These are phyloP conservation scores for Podocnemis expansa DNA, from an alignment of 2,113 vertebrate species.

Conservation along the genomic window DNA sequence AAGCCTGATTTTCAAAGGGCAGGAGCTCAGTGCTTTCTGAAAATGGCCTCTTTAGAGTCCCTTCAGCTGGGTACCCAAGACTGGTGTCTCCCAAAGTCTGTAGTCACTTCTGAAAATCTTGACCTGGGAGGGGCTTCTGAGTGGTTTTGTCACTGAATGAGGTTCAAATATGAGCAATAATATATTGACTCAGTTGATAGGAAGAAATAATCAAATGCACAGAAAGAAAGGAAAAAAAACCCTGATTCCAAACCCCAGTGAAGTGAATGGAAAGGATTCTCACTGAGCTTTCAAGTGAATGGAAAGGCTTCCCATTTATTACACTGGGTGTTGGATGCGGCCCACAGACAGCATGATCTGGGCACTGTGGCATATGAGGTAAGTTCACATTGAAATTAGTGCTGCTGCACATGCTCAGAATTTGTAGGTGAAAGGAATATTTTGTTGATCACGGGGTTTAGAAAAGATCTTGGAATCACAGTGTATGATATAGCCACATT, in stretches of 20 bases:
- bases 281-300: background rate
- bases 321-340: rapidly evolving
- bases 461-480: background rate
- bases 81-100: background rate
- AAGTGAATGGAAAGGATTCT: rapidly evolving
- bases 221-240: background rate
- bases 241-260: rapidly evolving
- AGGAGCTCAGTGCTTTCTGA: background rate
- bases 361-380: rapidly evolving
- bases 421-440: background rate
- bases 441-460: rapidly evolving
- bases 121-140: background rate
- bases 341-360: background rate
- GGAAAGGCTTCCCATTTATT: rapidly evolving
- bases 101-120: background rate
- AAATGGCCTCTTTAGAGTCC: background rate
- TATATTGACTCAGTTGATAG: background rate
- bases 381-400: background rate
- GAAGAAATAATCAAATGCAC: background rate
- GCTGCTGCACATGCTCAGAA: rapidly evolving
- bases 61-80: background rate
- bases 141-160: background rate
- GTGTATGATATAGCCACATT: rapidly evolving
- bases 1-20: background rate
- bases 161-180: background rate